Percentiles rank a stretch among this genome's conserved stretches.
Conservation (phyloP, 2,888 invertebrate genomes). For the Ophraella communa region DNA sequence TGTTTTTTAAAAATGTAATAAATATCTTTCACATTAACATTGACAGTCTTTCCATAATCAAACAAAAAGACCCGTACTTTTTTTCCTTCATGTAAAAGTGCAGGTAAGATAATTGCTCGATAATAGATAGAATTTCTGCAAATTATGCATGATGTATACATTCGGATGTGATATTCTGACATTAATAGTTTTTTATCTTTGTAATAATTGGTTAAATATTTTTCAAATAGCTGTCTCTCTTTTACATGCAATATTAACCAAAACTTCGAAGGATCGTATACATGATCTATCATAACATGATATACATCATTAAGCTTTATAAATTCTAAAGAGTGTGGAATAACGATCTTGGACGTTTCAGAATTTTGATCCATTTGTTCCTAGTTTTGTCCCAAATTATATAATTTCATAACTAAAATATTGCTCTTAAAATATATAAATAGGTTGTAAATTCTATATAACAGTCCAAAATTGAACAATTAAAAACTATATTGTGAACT, state of each 20-base stretch:
- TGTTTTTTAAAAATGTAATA: slow-evolving; percentile 27
- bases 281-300: slow-evolving; percentile 20
- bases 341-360: not conserved
- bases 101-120: slow-evolving; percentile 21
- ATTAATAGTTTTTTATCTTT: not conserved
- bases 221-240: slow-evolving; percentile 21
- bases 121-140: slow-evolving; percentile 12
- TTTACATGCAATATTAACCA: slow-evolving; percentile 26
- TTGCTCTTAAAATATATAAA: too few relatives aligned
- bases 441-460: too few relatives aligned
- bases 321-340: slow-evolving; percentile 14
- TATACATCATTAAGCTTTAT: slow-evolving; percentile 14
- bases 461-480: too few relatives aligned
- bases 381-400: too few relatives aligned
- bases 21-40: slow-evolving; percentile 13
- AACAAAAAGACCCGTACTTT: slow-evolving; percentile 26
- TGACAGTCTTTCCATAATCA: slow-evolving; percentile 27
- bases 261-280: slow-evolving; percentile 33
- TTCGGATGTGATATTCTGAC: slow-evolving; percentile 1
- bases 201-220: slow-evolving; percentile 27
- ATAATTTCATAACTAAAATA: too few relatives aligned
- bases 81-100: slow-evolving; percentile 11
- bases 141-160: slow-evolving; percentile 12
- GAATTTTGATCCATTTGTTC: not conserved
- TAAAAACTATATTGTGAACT: too few relatives aligned